Evolutionary conservation across 2,113 vertebrate species (phyloP), one percentile per base, ranked within the genome.

Genomic region (Mesitornis unicolor): DNA sequence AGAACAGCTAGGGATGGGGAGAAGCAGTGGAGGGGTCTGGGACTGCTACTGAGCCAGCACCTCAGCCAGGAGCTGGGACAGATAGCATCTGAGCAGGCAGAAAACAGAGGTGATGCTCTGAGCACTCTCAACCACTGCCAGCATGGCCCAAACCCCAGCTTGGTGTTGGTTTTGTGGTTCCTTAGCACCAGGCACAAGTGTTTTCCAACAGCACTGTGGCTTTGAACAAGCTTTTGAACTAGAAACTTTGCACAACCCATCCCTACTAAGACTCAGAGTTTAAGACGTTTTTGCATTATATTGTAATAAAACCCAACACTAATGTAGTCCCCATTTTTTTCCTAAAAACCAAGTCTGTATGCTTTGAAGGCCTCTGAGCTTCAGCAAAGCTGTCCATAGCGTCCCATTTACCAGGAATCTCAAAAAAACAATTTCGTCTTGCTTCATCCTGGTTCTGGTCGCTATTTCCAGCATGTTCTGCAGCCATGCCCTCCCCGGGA

Each of bases 121-220:
- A 61, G 73, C 17, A 1, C 13, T 56, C 24, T 10, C 2, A 0
- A 7, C 13, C 4, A 1, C 48, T 1, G 0, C 1, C 53, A 4
- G 64, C 36, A 24, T 0, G 0, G 54, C 68, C 54, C 63, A 3
- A 2, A n/a, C 24, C 48, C 11, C 19, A 6, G n/a, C 53, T 61
- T 22, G n/a, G n/a, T n/a, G n/a, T n/a, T n/a, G n/a, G n/a, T n/a
- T n/a, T n/a, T n/a, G n/a, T n/a, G n/a, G n/a, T n/a, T n/a, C n/a
- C n/a, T n/a, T n/a, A n/a, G n/a, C n/a, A n/a, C n/a, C 74, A 63
- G 56, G 29, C 18, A 15, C 84, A n/a, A 54, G 10, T 7, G 31
- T 43, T 24, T 71, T 28, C 69, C 4, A 1, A 3, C 24, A 6
- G 54, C 50, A 8, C 80, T 0, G 22, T 9, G 17, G 38, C 84